Evolutionary conservation across 53 echinoderm and acorn worm species (phyloP), one percentile per base, ranked within the genome.

Genomic region (Holothuria scabra): DNA sequence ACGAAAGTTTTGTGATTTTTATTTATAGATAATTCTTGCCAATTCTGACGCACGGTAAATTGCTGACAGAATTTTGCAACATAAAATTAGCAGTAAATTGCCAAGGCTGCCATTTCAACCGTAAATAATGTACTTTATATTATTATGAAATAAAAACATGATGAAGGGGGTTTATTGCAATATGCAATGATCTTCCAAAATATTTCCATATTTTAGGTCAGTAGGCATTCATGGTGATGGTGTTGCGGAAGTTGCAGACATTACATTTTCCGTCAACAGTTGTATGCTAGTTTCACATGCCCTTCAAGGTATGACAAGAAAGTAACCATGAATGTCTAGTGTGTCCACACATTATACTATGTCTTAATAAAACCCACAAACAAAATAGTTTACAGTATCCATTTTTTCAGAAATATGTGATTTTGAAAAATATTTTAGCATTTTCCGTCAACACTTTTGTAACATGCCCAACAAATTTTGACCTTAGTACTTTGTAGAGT

Each of bases 51-150:
- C n/a, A n/a, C n/a, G n/a, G n/a, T 19, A 67, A 67, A 67, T 67
- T 31, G 67, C 34, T 67, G 67, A 67, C 67, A 16, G 67, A 67
- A 32, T 29, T 67, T 67, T 31, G 67, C 67, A 67, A 67, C 67
- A 67, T 67, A 67, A 67, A 67, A 67, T 67, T 2, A 35, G 67
- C 28, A 67, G 67, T 29, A 67, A 9, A 31, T 32, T 67, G 67
- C 32, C 33, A 67, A 35, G 32, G 67, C 32, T 67, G 33, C 32
- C 67, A 67, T 67, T 28, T 31, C 16, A 67, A 67, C 32, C 8
- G 12, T 26, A 31, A 67, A 67, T 67, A 67, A 31, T 67, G 67
- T 67, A 67, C 4, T 31, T 29, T 31, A 5, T 2, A 32, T 67
- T 0, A 67, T 67, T 67, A 29, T 67, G 29, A 67, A 20, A 67